Percentiles rank a stretch among this genome's conserved stretches.
phyloP scores from a whole-genome alignment of 1,140 invertebrate species.

The Drosophila bocqueti region DNA sequence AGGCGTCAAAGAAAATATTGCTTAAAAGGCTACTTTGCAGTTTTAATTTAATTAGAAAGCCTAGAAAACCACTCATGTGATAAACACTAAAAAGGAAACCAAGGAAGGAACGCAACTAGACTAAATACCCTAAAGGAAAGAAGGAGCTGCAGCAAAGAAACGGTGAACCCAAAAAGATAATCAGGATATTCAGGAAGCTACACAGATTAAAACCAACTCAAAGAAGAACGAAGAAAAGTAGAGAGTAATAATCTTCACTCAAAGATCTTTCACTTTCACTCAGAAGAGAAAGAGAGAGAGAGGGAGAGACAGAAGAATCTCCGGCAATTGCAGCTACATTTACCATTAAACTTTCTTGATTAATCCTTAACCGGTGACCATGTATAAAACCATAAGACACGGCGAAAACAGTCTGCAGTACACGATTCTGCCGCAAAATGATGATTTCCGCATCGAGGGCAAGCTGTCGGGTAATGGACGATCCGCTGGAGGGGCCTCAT shows the following conservation, averaged over 20 bases:
- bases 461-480: conserved; percentile 81
- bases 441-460: conserved; percentile 88
- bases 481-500: conserved; percentile 17
- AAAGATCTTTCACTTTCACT: neutral
- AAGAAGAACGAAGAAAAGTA: neutral
- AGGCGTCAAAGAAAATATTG: neutral
- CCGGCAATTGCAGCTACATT: neutral
- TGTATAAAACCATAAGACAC: conserved; percentile 91
- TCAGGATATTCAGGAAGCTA: neutral
- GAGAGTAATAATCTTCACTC: neutral
- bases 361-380: conserved; percentile 70
- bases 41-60: conserved; percentile 4
- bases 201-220: neutral
- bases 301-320: too few relatives aligned
- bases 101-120: neutral
- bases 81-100: neutral
- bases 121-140: neutral
- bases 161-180: neutral
- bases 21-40: neutral
- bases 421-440: conserved; percentile 90
- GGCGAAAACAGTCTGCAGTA: conserved; percentile 91
- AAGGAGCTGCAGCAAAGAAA: neutral
- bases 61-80: conserved; percentile 7
- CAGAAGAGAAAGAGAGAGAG: neutral
- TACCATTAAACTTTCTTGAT: neutral